Base-by-base conservation (phyloP, 2,797 vertebrate genomes). In the Malacoctenus gilli region DNA sequence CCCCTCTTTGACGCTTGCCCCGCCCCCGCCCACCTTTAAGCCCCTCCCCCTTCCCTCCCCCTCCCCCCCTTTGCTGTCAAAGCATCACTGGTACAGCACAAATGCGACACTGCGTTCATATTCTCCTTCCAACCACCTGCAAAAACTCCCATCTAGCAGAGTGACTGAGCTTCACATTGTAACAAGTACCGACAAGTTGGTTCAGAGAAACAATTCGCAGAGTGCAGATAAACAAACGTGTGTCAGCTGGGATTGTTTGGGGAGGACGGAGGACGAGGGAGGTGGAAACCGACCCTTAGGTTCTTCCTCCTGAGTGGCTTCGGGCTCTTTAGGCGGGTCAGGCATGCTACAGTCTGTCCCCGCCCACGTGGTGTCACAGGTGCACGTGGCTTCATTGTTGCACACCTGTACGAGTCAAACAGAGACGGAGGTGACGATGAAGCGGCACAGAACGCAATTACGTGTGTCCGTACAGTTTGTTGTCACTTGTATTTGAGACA, bases 311-410 rank as follows among this genome's bases (percentile, higher is more conserved):
- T 93, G 92, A 34, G 89, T 83, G 16, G 87, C 70, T 34, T 92
- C 84, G 14, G 87, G 85, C 64, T 91, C 83, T 85, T 94, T 97
- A 54, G 95, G 86, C 8, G 95, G 96, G 84, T 99, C 96, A 40
- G 94, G 91, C 88, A 99, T 98, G 86, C 97, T 99, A 92, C 97
- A 99, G 89, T 99, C 97, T 42, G 96, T 99, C 35, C 97, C 97
- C 3, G 97, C 97, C 97, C 97, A 99, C 47, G 95, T 96, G 63
- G 86, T 84, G 76, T 95, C 92, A 82, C 97, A 99, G 77, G 97
- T 96, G 85, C 97, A 99, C 10, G 95, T 94, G 42, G 94, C 97
- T 91, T 99, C 96, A 50, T 98, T 98, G 89, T 95, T 99, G 85
- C 97, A 99, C 72, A 98, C 93, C 97, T 99, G 79, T 58, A 57